Base-by-base conservation (phyloP, 2,797 vertebrate genomes). In the Tangara arthus region DNA sequence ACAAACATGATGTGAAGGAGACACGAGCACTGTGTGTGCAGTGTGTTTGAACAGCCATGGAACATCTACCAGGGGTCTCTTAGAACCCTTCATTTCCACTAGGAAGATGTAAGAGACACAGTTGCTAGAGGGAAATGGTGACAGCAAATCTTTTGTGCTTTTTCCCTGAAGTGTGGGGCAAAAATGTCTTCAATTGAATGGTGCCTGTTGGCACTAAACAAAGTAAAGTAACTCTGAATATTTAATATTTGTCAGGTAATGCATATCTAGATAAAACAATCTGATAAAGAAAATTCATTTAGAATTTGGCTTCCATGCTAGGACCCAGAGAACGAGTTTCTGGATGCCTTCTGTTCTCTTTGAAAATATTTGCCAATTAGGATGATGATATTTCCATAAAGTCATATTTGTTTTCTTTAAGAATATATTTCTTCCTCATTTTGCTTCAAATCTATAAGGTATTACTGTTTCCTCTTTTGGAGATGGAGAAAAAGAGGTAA, bases 331-430 rank as follows among this genome's bases (percentile, higher is more conserved):
- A 83, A 84, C 13, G 65, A 76, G 56, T 75, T 94, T 92, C 80
- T 87, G 83, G 80, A 94, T 93, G 69, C 11, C 61, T 95, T 94
- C 63, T 66, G 78, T 65, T 96, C 35, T 76, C 65, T 70, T 52
- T 66, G 64, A 96, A 75, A 96, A 69, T 91, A 80, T 85, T 68
- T 92, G 73, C 87, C 92, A 96, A 20, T 83, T 94, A 78, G 82
- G 63, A 65, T 53, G 55, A 83, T 92, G 89, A 8, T 90, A 90
- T 95, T 96, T 96, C 93, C 93, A 96, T 87, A 60, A 90, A 89
- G 49, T 81, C 32, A 5, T 87, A 59, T 70, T 95, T 96, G 78
- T 90, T 95, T 81, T 68, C 66, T 95, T 93, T 93, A 95, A 93
- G 73, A 93, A 85, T 66, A 21, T 30, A 42, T 47, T 79, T 93